Base-by-base conservation (phyloP, 1,140 invertebrate species). In the Diprion similis region DNA sequence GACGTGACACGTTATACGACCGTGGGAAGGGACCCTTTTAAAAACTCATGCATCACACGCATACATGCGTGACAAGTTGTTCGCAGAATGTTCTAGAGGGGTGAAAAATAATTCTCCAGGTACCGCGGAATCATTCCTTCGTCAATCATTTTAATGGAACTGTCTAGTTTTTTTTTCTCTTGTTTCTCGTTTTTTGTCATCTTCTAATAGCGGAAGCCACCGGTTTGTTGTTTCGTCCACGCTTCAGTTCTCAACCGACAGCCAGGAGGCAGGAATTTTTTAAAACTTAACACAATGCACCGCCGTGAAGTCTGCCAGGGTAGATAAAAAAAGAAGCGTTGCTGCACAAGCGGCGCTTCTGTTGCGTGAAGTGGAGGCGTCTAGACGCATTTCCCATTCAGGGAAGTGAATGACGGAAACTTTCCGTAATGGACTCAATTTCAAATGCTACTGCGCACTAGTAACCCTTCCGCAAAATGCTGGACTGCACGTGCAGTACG, bases 341-440 rank as follows among this genome's bases (percentile, higher is more conserved):
- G 13, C 59, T 18, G 73, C 73, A 71, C 64, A 70, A 71, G 73
- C 45, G 59, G 65, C 71, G 69, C 68, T 75, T 75, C 71, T 69
- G 71, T 75, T 75, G 73, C 73, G 73, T 75, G 69, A 75, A 75
- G 73, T 75, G 73, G 66, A 75, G 48, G 69, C 71, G 73, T 75
- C 73, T 75, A 75, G 73, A 75, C 73, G 66, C 73, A 75, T 59
- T 59, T 59, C 9, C 51, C 9, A 59, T 75, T 75, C 73, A 75
- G 69, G 73, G 59, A 46, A 37, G 51, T 59, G 11, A 59, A 59
- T 59, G 51, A 11, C n/a, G 51, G 51, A 59, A 59, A 59, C 11
- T 59, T 59, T 17, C 51, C 6, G 51, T 9, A 59, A 59, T 59
- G 51, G 51, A 15, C 51, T 6, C 9, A 59, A 59, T 59, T 59